A percentile compares a stretch with the other conserved stretches of the same genome.
Conservation (phyloP, 2,888 invertebrate genomes). For the Ellobium chinense region DNA sequence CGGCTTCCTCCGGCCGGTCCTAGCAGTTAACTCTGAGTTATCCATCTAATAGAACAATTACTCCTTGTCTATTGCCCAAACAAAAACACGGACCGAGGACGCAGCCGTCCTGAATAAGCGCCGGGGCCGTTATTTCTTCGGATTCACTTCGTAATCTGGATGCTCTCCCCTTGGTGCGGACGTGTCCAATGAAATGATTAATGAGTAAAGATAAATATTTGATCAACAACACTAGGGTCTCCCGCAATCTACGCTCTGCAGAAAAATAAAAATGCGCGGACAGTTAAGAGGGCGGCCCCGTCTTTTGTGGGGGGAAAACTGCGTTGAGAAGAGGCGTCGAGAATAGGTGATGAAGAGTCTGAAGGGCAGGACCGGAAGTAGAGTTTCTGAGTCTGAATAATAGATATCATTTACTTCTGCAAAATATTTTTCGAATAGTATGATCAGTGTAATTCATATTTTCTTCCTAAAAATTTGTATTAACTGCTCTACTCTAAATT, state of each 20-base stretch:
- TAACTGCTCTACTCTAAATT: too few species aligned
- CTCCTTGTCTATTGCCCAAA: constrained; percentile 49
- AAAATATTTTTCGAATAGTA: too few species aligned
- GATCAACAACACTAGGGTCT: constrained; percentile 44
- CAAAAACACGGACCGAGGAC: constrained; percentile 35
- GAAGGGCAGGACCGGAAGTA: not conserved
- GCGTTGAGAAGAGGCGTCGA: not conserved
- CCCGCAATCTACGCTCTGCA: constrained; percentile 23
- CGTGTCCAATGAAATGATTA: constrained; percentile 49
- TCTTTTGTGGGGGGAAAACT: not conserved
- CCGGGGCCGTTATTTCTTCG: constrained; percentile 27
- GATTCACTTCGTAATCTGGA: constrained; percentile 27
- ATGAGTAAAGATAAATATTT: constrained; percentile 57
- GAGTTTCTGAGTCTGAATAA: too few species aligned
- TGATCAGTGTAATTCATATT: too few species aligned
- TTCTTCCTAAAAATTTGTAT: too few species aligned
- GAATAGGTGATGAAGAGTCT: not conserved
- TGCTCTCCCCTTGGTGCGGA: constrained; percentile 24
- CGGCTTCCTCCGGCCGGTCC: constrained; percentile 25
- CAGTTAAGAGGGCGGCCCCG: not conserved
- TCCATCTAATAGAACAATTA: constrained; percentile 62
- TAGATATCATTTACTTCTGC: too few species aligned
- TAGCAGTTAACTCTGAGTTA: constrained; percentile 55
- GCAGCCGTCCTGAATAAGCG: constrained; percentile 19
- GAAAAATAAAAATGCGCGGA: not conserved